Evolutionary conservation across 2,888 invertebrate species (phyloP).

Genomic region (Drosophila lacicola): DNA sequence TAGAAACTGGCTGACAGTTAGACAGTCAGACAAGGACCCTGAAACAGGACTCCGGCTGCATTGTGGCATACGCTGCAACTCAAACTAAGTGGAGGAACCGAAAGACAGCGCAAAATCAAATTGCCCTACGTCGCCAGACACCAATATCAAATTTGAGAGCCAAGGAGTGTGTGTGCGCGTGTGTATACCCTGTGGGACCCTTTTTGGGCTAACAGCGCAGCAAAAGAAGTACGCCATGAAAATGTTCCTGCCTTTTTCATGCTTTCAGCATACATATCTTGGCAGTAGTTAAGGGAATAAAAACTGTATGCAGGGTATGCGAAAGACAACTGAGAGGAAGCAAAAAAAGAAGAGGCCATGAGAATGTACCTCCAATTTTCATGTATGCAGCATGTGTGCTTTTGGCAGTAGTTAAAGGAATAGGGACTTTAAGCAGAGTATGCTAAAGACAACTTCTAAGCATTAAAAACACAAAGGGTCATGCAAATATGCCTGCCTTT

Average conservation of each 20-base stretch:
- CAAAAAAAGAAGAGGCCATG: neutral
- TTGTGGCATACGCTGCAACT: constrained; percentile 46
- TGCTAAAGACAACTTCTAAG: too few relatives aligned
- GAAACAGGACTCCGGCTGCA: constrained; percentile 42
- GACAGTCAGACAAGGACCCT: constrained; percentile 37
- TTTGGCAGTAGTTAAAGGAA: neutral
- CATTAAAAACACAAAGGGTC: neutral
- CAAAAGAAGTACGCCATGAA: neutral
- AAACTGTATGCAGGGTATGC: too few relatives aligned
- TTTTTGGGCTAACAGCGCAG: too few relatives aligned
- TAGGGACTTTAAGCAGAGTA: too few relatives aligned
- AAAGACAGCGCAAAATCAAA: constrained; percentile 38
- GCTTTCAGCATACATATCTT: neutral
- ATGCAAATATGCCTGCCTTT: neutral
- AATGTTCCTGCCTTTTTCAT: neutral
- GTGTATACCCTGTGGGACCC: constrained; percentile 18
- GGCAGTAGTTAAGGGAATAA: neutral
- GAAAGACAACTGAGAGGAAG: neutral
- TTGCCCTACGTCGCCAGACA: constrained; percentile 55
- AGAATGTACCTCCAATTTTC: neutral
- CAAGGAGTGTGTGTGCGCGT: neutral
- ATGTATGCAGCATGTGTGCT: neutral
- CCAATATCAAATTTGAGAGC: constrained; percentile 52
- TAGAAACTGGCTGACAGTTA: constrained; percentile 45
- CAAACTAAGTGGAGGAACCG: constrained; percentile 38